phyloP scores from a whole-genome alignment of 2,888 invertebrate species.

The Agrypnus murinus region DNA sequence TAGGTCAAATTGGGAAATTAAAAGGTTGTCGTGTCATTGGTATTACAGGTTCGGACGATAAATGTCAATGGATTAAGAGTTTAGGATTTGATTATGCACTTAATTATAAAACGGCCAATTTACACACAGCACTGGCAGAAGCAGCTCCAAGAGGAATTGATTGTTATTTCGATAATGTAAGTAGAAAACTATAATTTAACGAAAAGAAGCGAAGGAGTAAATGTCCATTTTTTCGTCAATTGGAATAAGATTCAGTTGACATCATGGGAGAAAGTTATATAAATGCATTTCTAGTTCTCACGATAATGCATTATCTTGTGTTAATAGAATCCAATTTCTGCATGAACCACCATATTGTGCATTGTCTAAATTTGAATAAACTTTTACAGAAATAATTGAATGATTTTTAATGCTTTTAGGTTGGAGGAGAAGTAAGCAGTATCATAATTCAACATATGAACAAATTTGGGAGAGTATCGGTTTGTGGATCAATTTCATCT shows the following conservation, averaged over 20 bases:
- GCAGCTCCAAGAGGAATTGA: conserved; percentile 82
- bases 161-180: conserved; percentile 86
- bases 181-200: too few relatives aligned
- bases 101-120: conserved; percentile 81
- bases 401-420: too few relatives aligned
- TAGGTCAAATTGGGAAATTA: conserved; percentile 86
- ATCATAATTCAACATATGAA: conserved; percentile 78
- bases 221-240: too few relatives aligned
- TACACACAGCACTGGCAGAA: conserved; percentile 74
- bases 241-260: too few relatives aligned
- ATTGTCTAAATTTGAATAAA: too few relatives aligned
- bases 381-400: too few relatives aligned
- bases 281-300: too few relatives aligned
- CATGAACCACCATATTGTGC: too few relatives aligned
- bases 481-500: conserved; percentile 79
- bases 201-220: too few relatives aligned
- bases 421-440: conserved; percentile 79
- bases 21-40: conserved; percentile 82
- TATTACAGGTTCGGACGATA: conserved; percentile 81
- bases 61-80: conserved; percentile 80
- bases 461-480: conserved; percentile 75
- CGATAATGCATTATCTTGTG: too few relatives aligned
- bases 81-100: conserved; percentile 80
- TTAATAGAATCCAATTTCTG: too few relatives aligned
- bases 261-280: too few relatives aligned